These are phyloP conservation scores for Castor canadensis DNA, from an alignment of 2,113 vertebrate genomes.

Conservation along the genomic window DNA sequence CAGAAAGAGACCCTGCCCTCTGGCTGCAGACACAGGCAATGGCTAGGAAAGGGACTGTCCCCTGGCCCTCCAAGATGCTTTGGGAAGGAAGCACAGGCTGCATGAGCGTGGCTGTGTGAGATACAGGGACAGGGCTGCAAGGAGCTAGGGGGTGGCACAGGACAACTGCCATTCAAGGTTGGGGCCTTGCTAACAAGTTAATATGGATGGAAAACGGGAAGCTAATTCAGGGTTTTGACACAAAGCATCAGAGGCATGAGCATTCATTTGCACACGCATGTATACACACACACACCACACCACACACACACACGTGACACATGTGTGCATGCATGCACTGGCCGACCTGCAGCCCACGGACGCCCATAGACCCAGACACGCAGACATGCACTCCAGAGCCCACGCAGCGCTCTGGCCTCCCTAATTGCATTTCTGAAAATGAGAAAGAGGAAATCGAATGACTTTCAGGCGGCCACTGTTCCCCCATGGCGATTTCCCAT, in stretches of 20 bases:
- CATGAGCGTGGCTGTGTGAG: no score
- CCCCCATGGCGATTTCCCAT: constrained; percentile 49
- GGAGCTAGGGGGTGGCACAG: neutral
- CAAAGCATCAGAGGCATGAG: neutral
- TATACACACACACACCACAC: neutral
- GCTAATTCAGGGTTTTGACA: neutral
- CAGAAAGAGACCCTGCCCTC: neutral
- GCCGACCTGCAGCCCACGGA: neutral
- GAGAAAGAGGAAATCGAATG: constrained; percentile 67
- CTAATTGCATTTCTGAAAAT: constrained; percentile 72
- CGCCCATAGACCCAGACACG: neutral
- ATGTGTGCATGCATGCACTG: neutral
- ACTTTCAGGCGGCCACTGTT: constrained; percentile 28
- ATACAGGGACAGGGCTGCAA: rapidly evolving
- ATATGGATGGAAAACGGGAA: constrained; percentile 37
- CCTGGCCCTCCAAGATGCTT: neutral
- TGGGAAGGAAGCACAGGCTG: neutral
- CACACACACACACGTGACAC: rapidly evolving
- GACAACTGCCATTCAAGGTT: neutral
- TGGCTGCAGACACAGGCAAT: neutral
- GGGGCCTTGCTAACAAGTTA: constrained; percentile 29
- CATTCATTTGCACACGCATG: neutral
- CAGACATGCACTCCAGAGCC: neutral
- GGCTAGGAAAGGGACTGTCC: neutral
- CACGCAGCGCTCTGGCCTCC: neutral